Evolutionary conservation across 2,113 vertebrate genomes (phyloP).

Genomic region (Eolophus roseicapilla): DNA sequence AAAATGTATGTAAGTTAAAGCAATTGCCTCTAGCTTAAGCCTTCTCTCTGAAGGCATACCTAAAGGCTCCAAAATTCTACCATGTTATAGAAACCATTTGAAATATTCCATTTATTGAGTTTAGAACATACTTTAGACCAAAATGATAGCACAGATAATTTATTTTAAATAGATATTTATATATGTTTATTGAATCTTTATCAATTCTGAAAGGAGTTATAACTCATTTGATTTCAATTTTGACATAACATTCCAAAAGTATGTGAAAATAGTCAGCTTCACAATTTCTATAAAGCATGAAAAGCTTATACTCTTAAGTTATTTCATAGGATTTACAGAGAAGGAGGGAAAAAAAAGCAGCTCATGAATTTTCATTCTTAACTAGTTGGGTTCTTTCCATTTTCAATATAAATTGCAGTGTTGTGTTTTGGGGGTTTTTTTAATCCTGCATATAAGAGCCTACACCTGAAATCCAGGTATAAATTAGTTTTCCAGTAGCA

Average conservation of each 20-base stretch:
- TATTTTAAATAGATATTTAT: neutral
- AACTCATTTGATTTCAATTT: neutral
- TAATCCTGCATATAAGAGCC: neutral
- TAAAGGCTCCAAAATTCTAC: neutral
- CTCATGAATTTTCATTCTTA: neutral
- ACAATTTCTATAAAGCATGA: neutral
- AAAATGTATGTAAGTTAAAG: neutral
- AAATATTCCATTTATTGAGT: neutral
- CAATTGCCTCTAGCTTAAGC: neutral
- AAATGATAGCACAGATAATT: neutral
- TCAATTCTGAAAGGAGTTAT: neutral
- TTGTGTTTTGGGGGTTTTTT: neutral
- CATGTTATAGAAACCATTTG: neutral
- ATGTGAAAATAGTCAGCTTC: neutral
- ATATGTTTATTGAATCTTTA: neutral
- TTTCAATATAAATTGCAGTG: neutral
- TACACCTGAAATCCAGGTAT: conserved; percentile 8
- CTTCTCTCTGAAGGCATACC: neutral
- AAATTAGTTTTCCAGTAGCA: conserved; percentile 42
- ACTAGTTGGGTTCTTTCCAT: neutral
- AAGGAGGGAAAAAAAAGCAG: neutral
- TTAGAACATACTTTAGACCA: neutral
- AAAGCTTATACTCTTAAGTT: neutral
- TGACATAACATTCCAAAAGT: neutral
- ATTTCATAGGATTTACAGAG: neutral